Percentiles rank a stretch among this genome's conserved stretches.
phyloP scores from a whole-genome alignment of 1,140 invertebrate species.

The Trichonephila clavipes region DNA sequence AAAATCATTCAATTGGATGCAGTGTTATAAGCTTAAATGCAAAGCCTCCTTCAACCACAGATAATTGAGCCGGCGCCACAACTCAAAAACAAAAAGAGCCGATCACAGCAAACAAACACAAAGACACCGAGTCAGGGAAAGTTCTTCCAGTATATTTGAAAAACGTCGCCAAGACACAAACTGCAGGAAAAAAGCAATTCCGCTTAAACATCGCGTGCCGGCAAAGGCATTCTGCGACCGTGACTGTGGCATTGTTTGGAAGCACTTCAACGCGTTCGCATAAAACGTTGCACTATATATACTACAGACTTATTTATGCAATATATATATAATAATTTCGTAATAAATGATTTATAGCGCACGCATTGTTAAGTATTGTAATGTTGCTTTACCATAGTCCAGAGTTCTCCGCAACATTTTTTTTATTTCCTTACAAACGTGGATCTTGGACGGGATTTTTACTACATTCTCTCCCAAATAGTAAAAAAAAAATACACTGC shows the following conservation, averaged over 20 bases:
- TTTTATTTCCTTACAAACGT: neutral
- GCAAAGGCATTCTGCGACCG: neutral
- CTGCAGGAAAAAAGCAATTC: constrained; percentile 11
- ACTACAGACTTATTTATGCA: neutral
- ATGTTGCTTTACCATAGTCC: neutral
- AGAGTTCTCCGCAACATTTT: neutral
- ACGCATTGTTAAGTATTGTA: neutral
- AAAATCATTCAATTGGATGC: too few species aligned
- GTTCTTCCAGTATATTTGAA: neutral
- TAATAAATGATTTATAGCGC: neutral
- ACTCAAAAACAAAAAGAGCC: too few species aligned
- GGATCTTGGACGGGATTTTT: neutral
- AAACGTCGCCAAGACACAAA: neutral
- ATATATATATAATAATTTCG: constrained; percentile 3
- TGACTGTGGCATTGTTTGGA: neutral
- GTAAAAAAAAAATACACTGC: neutral
- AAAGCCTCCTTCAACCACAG: too few species aligned
- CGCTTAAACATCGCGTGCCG: constrained; percentile 6
- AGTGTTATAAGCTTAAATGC: too few species aligned
- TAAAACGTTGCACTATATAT: neutral
- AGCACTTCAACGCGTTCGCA: neutral
- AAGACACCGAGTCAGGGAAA: neutral
- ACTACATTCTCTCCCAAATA: neutral
- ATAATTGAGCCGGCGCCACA: too few species aligned
- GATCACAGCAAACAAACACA: neutral